These are phyloP conservation scores for Drosophila baimaii DNA, from an alignment of 1,140 invertebrate species.

Conservation along the genomic window DNA sequence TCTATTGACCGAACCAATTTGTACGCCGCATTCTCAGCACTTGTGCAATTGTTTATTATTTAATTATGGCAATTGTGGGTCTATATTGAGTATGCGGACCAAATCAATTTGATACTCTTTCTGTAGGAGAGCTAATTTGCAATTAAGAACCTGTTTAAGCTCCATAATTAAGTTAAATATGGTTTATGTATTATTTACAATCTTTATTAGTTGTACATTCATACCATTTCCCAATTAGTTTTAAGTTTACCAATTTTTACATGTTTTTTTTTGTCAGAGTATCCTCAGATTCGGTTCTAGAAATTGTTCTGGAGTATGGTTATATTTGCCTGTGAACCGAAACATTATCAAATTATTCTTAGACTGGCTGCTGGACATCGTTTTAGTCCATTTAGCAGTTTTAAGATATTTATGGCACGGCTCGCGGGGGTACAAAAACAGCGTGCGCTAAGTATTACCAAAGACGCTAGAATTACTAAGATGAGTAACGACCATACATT, in stretches of 20 bases:
- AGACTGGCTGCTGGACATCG: not conserved
- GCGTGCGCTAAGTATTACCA: too few relatives aligned
- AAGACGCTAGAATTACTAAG: too few relatives aligned
- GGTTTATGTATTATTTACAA: not conserved
- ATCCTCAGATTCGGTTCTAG: not conserved
- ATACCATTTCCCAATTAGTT: not conserved
- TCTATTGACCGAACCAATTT: slow-evolving; percentile 53
- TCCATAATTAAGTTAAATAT: not conserved
- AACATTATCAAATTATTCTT: not conserved
- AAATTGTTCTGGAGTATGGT: not conserved
- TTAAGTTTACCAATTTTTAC: not conserved
- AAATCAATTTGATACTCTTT: slow-evolving; percentile 31
- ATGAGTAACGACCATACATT: too few relatives aligned
- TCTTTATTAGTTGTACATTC: not conserved
- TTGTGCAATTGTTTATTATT: slow-evolving; percentile 68
- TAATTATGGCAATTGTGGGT: slow-evolving; percentile 58
- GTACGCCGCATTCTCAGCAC: slow-evolving; percentile 40
- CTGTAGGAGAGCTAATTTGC: not conserved
- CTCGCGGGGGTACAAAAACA: too few relatives aligned
- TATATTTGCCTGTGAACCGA: slow-evolving; percentile 2
- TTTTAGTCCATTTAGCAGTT: not conserved
- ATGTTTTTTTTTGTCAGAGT: not conserved
- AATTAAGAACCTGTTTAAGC: not conserved
- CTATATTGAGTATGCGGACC: slow-evolving; percentile 17
- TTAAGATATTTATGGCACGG: too few relatives aligned